Evolutionary conservation across 2,113 vertebrate genomes (phyloP).

Genomic region (Scortum barcoo): DNA sequence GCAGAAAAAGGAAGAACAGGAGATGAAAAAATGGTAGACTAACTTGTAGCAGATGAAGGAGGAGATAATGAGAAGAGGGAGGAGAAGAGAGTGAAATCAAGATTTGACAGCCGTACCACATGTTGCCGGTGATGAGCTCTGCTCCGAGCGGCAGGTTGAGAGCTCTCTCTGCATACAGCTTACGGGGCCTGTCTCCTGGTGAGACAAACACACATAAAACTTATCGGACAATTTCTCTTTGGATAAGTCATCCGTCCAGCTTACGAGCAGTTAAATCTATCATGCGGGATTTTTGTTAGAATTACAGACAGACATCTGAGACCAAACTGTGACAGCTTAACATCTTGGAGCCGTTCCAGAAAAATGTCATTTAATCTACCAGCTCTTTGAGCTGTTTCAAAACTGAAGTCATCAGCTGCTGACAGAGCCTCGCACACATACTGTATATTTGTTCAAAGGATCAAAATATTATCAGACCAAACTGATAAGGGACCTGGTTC

Average conservation of each 20-base stretch:
- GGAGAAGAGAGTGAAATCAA: background rate
- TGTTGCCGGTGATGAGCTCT: constrained; percentile 87
- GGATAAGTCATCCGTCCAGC: background rate
- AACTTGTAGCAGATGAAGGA: background rate
- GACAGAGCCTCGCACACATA: background rate
- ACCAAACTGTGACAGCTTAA: constrained; percentile 3
- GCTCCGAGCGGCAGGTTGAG: constrained; percentile 87
- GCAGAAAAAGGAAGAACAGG: background rate
- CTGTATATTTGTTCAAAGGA: constrained; percentile 26
- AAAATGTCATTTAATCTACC: constrained; percentile 31
- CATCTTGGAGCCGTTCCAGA: constrained; percentile 39
- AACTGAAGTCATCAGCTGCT: constrained; percentile 28
- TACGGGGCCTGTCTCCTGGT: constrained; percentile 86
- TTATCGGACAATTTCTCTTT: background rate
- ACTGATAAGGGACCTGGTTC: background rate
- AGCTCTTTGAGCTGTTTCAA: constrained; percentile 17
- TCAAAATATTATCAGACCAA: constrained; percentile 24
- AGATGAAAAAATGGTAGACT: background rate
- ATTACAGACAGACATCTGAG: background rate
- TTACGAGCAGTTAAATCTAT: background rate
- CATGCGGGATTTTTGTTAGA: constrained; percentile 16
- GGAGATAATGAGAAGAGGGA: background rate
- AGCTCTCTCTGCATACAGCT: constrained; percentile 87
- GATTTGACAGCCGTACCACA: constrained; percentile 79
- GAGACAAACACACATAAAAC: constrained; percentile 21